Evolutionary conservation across 1,140 invertebrate species (phyloP).

Genomic region (Trialeurodes vaporariorum): DNA sequence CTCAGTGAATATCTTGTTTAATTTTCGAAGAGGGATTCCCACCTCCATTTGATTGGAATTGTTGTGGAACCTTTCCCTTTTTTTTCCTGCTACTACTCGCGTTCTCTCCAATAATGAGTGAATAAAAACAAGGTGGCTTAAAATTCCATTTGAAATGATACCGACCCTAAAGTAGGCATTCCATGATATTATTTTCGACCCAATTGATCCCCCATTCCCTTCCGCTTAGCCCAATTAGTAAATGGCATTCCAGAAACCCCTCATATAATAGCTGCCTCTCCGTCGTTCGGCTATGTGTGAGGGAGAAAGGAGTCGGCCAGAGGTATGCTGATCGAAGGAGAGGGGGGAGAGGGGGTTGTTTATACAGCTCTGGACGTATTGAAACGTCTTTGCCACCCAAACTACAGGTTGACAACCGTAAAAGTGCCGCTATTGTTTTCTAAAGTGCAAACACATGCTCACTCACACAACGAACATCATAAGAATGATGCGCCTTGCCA

Average conservation of each 20-base stretch:
- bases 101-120: background rate
- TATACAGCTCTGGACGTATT: too few species aligned
- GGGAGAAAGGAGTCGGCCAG: background rate
- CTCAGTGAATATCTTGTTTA: too few species aligned
- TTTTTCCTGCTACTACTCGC: background rate
- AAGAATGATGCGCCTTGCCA: too few species aligned
- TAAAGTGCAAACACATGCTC: background rate
- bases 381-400: background rate
- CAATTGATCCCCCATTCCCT: background rate
- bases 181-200: background rate
- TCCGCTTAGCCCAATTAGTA: background rate
- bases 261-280: background rate
- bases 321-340: too few species aligned
- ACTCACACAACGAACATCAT: too few species aligned
- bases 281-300: too few species aligned
- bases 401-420: background rate
- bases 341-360: too few species aligned
- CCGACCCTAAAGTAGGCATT: background rate
- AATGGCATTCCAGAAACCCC: background rate
- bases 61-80: too few species aligned
- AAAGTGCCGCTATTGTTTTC: background rate
- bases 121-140: too few species aligned
- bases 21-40: too few species aligned
- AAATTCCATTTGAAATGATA: background rate
- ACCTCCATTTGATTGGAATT: too few species aligned